phyloP scores from a whole-genome alignment of 2,113 vertebrate species.

The Mobula hypostoma region DNA sequence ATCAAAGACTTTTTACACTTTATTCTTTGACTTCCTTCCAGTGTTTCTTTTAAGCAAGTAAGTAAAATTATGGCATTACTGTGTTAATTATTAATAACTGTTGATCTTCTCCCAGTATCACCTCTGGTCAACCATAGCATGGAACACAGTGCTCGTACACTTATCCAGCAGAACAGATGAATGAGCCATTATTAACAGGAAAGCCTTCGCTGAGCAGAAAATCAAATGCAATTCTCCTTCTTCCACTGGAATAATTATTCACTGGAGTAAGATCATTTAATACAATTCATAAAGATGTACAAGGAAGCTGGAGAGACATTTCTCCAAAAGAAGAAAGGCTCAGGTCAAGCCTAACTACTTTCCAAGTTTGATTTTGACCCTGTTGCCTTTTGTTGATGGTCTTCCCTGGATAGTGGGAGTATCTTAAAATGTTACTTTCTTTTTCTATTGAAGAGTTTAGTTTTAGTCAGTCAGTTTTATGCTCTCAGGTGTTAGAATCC shows the following conservation, averaged over 20 bases:
- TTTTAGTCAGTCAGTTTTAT: too few species aligned
- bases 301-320: neutral
- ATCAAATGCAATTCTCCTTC: neutral
- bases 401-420: too few species aligned
- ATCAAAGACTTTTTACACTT: neutral
- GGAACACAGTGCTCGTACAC: neutral
- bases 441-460: too few species aligned
- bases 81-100: neutral
- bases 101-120: neutral
- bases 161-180: neutral
- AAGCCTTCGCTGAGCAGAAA: too few species aligned
- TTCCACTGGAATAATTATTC: neutral
- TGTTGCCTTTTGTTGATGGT: too few species aligned
- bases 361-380: too few species aligned
- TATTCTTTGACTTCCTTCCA: neutral
- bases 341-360: too few species aligned
- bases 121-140: neutral
- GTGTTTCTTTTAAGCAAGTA: neutral
- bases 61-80: too few species aligned
- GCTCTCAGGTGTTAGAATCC: too few species aligned
- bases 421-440: too few species aligned
- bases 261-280: neutral
- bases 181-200: neutral
- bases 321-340: neutral
- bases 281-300: neutral